These are phyloP conservation scores for Lasius platythorax DNA, from an alignment of 2,888 invertebrate species.

Conservation along the genomic window DNA sequence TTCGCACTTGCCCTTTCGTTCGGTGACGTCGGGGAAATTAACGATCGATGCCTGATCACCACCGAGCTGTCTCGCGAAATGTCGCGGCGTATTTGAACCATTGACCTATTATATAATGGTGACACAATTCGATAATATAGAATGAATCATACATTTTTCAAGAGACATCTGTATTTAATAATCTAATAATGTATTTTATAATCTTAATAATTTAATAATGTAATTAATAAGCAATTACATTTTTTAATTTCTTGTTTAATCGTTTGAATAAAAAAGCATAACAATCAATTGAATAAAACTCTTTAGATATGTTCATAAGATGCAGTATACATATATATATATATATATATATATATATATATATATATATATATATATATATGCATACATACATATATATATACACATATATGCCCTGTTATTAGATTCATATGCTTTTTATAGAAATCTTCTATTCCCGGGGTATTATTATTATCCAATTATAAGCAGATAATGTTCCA, in stretches of 20 bases:
- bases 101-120: background rate
- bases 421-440: background rate
- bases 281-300: background rate
- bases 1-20: conserved; percentile 70
- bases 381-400: no score
- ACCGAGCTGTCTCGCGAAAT: conserved; percentile 51
- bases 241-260: conserved; percentile 8
- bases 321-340: no score
- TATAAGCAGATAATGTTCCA: conserved; percentile 9
- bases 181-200: no score
- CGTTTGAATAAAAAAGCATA: background rate
- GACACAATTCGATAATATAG: background rate
- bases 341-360: background rate
- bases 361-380: no score
- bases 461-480: conserved; percentile 5
- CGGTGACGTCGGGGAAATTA: conserved; percentile 57
- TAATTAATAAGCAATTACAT: background rate
- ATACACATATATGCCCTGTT: background rate
- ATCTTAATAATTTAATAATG: no score
- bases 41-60: conserved; percentile 56
- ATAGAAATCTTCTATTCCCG: background rate
- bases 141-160: background rate
- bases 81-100: conserved; percentile 21
- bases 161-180: background rate
- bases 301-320: background rate